Evolutionary conservation across 1,140 invertebrate genomes (phyloP), one percentile per base, ranked within the genome.

Genomic region (Hormaphis cornu): DNA sequence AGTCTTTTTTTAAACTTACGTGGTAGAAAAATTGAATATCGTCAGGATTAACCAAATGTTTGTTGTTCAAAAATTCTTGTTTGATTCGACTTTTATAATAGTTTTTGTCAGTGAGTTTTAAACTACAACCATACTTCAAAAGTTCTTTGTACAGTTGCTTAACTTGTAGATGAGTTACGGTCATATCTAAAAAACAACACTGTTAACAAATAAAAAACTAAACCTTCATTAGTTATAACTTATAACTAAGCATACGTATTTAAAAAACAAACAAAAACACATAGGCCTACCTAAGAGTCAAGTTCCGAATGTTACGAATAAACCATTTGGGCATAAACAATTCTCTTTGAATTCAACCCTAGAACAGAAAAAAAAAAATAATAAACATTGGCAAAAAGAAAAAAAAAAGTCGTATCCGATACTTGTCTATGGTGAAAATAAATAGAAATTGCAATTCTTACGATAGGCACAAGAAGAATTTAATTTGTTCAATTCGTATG

Each of bases 1-100:
- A n/a, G n/a, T n/a, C n/a, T n/a, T n/a, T n/a, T 12, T 44, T 12
- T 40, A 4, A 16, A 66, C 56, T 63, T 77, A 84, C 84, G 76
- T 86, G 78, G 76, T 79, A 85, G 69, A 82, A 82, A 76, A 82
- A 84, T 52, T 73, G 72, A 40, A 86, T 83, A 44, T 85, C 81
- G 72, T 81, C 77, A 52, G 76, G 69, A 70, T 81, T 77, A 37
- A 72, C 74, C 40, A 86, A 72, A 12, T 74, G 69, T 76, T 82
- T 82, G 75, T 86, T 85, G 61, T 78, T 79, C 72, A 78, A 79
- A 78, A 88, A 87, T 76, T 87, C 85, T 40, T 77, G 73, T 24
- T 78, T 77, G 37, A 87, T 79, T 72, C 83, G 74, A 5, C 76
- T 76, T 18, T 77, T 69, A 73, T 81, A 86, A 74, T 83, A 87